Conservation (phyloP, 2,797 vertebrate species). For the Babyrousa celebensis region DNA sequence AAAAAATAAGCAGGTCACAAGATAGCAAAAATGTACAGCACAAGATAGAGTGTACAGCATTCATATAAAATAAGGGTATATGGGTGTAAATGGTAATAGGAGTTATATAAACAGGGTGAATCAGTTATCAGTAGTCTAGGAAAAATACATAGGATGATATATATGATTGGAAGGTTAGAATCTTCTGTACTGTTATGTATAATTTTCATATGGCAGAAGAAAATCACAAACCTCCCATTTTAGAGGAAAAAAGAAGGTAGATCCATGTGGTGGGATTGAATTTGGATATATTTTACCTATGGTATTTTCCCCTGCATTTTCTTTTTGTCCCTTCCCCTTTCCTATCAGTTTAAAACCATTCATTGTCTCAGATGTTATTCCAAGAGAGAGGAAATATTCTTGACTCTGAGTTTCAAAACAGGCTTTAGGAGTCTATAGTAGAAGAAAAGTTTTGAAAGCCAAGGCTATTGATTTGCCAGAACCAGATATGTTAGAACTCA, state of each 20-base stretch:
- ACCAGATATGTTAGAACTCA: conserved; percentile 58
- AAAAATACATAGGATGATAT: background rate
- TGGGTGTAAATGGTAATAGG: background rate
- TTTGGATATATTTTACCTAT: conserved; percentile 35
- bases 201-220: conserved; percentile 1
- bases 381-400: background rate
- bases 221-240: conserved; percentile 48
- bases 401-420: conserved; percentile 72
- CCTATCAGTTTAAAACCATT: conserved; percentile 35
- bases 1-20: background rate
- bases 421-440: background rate
- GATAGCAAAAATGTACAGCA: background rate
- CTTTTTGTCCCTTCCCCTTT: conserved; percentile 16
- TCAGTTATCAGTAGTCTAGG: background rate
- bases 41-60: background rate
- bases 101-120: background rate
- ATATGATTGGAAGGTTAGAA: background rate
- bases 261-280: background rate
- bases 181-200: background rate
- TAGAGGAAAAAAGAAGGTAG: background rate
- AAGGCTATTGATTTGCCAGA: conserved; percentile 56
- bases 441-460: conserved; percentile 68
- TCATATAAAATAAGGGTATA: background rate
- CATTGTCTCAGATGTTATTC: conserved; percentile 16
- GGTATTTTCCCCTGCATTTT: background rate